phyloP scores from a whole-genome alignment of 2,113 vertebrate species.

The Fulica atra region DNA sequence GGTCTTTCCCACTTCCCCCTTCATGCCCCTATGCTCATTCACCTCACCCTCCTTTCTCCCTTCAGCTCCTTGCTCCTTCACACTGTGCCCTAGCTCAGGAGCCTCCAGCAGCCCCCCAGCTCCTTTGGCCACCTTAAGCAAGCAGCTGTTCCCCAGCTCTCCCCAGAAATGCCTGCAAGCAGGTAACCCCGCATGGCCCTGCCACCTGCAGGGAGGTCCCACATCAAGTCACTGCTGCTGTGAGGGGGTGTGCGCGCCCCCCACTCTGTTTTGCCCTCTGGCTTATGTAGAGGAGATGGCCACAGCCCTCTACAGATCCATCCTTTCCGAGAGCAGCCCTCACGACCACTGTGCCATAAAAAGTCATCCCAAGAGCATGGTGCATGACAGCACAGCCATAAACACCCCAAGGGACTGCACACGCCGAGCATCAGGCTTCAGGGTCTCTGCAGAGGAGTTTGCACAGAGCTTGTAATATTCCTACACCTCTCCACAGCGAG shows the following conservation, averaged over 20 bases:
- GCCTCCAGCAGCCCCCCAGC: neutral
- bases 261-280: neutral
- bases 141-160: neutral
- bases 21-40: accelerated
- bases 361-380: neutral
- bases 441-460: too few species aligned
- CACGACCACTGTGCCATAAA: neutral
- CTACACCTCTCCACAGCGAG: neutral
- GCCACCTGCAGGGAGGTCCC: neutral
- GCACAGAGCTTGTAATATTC: neutral
- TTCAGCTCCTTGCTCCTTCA: neutral
- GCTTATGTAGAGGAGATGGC: neutral
- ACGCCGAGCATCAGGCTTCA: neutral
- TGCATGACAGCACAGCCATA: neutral
- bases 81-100: accelerated
- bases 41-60: neutral
- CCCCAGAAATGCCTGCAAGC: neutral
- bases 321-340: neutral
- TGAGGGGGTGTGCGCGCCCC: accelerated
- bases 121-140: neutral
- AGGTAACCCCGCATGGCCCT: neutral
- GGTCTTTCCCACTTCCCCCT: too few species aligned
- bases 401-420: accelerated
- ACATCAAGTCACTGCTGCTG: neutral
- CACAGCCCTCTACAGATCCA: neutral